Percentiles rank a stretch among this genome's conserved stretches.
phyloP scores from a whole-genome alignment of 2,113 vertebrate genomes.

The Mustela lutreola region DNA sequence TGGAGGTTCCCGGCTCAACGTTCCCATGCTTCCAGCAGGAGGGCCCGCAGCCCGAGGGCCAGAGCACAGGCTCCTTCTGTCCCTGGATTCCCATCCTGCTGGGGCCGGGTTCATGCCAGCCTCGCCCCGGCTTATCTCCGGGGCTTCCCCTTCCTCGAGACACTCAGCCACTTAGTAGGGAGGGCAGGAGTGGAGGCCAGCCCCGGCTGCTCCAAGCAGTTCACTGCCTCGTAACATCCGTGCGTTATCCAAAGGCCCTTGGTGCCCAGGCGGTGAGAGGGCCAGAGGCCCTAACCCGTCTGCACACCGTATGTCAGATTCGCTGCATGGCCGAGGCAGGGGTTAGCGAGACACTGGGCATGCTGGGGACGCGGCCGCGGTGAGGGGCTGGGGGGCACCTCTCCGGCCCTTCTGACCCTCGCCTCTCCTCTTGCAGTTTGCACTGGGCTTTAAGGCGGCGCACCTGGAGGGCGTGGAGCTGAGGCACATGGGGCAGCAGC shows the following conservation, averaged over 20 bases:
- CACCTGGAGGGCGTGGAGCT: conserved; percentile 96
- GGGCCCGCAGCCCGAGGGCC: background rate
- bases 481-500: conserved; percentile 97
- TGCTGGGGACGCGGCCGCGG: background rate
- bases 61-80: too few species aligned
- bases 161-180: background rate
- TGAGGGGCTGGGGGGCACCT: rapidly evolving
- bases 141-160: background rate
- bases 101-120: background rate
- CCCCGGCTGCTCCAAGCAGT: too few species aligned
- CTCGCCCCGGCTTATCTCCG: background rate
- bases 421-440: conserved; percentile 88
- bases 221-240: rapidly evolving
- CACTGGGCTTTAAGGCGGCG: conserved; percentile 91
- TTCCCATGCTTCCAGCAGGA: background rate
- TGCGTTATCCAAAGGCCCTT: background rate
- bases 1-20: rapidly evolving
- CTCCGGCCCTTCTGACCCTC: background rate
- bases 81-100: too few species aligned
- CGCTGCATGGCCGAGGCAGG: background rate
- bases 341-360: rapidly evolving
- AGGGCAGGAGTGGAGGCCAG: background rate
- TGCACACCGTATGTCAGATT: background rate
- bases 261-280: background rate
- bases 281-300: rapidly evolving